Percentiles rank a stretch among this genome's conserved stretches.
These are phyloP conservation scores for Petrolisthes cinctipes DNA, from an alignment of 2,888 invertebrate genomes.

Conservation along the genomic window DNA sequence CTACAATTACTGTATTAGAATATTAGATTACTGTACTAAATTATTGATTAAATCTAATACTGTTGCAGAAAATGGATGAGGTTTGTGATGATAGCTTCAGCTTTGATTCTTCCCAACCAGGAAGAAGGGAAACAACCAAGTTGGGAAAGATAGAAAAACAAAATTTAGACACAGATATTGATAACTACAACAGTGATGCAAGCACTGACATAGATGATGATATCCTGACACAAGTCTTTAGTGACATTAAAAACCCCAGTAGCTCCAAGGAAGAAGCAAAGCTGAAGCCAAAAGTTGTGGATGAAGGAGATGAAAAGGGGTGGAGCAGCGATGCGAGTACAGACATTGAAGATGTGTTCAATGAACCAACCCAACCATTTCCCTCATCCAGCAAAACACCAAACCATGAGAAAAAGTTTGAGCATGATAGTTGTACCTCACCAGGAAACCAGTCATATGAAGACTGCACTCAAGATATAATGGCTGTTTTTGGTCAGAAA, in stretches of 20 bases:
- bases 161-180: background rate
- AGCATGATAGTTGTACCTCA: background rate
- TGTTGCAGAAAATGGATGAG: conserved; percentile 23
- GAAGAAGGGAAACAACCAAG: background rate
- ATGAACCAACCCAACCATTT: conserved; percentile 41
- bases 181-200: conserved; percentile 45
- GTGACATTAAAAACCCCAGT: no score
- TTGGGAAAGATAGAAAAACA: background rate
- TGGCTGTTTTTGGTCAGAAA: conserved; percentile 38
- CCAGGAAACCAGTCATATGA: background rate
- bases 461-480: conserved; percentile 55
- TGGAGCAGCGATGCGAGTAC: conserved; percentile 53
- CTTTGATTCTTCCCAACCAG: conserved; percentile 28
- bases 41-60: background rate
- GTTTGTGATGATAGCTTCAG: conserved; percentile 22
- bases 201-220: conserved; percentile 47
- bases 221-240: conserved; percentile 16
- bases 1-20: no score
- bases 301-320: conserved; percentile 7
- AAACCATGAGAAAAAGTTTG: background rate
- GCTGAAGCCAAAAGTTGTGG: background rate
- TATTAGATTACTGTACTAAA: no score
- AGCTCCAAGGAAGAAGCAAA: no score
- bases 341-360: conserved; percentile 43
- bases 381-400: background rate